phyloP scores from a whole-genome alignment of 1,140 invertebrate species.

The Drosophila repleta region DNA sequence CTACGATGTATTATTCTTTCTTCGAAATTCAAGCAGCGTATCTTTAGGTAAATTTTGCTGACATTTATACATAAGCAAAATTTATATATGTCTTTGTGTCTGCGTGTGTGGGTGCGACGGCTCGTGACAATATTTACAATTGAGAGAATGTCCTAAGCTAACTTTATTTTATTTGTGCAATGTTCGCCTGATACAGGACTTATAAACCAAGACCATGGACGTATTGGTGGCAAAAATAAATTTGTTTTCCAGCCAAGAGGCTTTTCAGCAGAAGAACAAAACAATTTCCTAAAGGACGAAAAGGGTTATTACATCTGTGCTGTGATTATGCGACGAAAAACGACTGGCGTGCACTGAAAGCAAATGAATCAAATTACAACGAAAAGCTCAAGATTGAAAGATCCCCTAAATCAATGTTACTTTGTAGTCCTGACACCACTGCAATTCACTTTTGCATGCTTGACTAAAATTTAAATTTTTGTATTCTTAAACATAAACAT shows the following conservation, averaged over 20 bases:
- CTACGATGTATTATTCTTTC: slow-evolving; percentile 21
- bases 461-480: neutral
- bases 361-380: slow-evolving; percentile 26
- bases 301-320: slow-evolving; percentile 37
- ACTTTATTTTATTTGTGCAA: slow-evolving; percentile 66
- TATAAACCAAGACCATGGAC: slow-evolving; percentile 7
- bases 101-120: slow-evolving; percentile 11
- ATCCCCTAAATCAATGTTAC: slow-evolving; percentile 21
- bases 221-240: slow-evolving; percentile 18
- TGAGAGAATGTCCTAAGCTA: slow-evolving; percentile 52
- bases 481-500: too few relatives aligned
- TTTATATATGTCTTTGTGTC: neutral
- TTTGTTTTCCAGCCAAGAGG: neutral
- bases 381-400: slow-evolving; percentile 1
- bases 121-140: slow-evolving; percentile 71
- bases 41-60: slow-evolving; percentile 46
- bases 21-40: slow-evolving; percentile 63
- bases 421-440: neutral
- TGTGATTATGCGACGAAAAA: slow-evolving; percentile 36
- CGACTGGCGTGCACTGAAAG: slow-evolving; percentile 33
- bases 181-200: slow-evolving; percentile 31
- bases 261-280: slow-evolving; percentile 5
- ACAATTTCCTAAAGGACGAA: slow-evolving; percentile 27
- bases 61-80: slow-evolving; percentile 42
- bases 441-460: neutral